Evolutionary conservation across 2,888 invertebrate species (phyloP).

Genomic region (Sceliomorpha sp.): DNA sequence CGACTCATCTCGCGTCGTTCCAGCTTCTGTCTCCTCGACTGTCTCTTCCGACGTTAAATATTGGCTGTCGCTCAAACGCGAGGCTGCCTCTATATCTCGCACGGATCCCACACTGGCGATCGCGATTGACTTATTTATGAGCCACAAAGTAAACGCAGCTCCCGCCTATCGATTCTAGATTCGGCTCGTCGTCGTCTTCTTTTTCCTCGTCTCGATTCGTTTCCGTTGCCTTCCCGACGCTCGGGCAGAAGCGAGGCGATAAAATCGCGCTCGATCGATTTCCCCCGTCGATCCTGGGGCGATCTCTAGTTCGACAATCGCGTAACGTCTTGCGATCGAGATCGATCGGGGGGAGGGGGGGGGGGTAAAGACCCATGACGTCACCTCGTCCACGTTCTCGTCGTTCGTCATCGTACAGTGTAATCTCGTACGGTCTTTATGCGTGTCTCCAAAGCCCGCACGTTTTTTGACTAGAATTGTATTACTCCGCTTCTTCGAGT

Average conservation of each 20-base stretch:
- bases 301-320: no score
- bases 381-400: slow-evolving; percentile 35
- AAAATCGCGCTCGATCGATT: no score
- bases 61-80: slow-evolving; percentile 54
- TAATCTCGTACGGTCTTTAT: slow-evolving; percentile 42
- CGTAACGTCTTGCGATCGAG: no score
- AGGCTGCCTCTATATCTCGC: slow-evolving; percentile 38
- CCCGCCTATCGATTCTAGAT: slow-evolving; percentile 35
- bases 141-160: slow-evolving; percentile 62
- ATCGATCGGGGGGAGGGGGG: slow-evolving; percentile 31
- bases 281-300: no score
- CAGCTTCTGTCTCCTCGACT: slow-evolving; percentile 34
- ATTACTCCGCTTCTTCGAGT: slow-evolving; percentile 1
- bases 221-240: slow-evolving; percentile 11
- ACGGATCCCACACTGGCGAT: slow-evolving; percentile 38
- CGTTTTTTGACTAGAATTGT: slow-evolving; percentile 45
- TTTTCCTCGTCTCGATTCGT: slow-evolving; percentile 4
- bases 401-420: slow-evolving; percentile 14
- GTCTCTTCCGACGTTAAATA: slow-evolving; percentile 52
- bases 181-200: slow-evolving; percentile 8
- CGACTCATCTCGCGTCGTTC: slow-evolving; percentile 51
- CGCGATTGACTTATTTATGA: slow-evolving; percentile 68
- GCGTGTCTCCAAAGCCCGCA: slow-evolving; percentile 40
- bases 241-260: slow-evolving; percentile 23
- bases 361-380: slow-evolving; percentile 57